Evolutionary conservation across 1,140 invertebrate genomes (phyloP).

Genomic region (Coenobita brevimanus): DNA sequence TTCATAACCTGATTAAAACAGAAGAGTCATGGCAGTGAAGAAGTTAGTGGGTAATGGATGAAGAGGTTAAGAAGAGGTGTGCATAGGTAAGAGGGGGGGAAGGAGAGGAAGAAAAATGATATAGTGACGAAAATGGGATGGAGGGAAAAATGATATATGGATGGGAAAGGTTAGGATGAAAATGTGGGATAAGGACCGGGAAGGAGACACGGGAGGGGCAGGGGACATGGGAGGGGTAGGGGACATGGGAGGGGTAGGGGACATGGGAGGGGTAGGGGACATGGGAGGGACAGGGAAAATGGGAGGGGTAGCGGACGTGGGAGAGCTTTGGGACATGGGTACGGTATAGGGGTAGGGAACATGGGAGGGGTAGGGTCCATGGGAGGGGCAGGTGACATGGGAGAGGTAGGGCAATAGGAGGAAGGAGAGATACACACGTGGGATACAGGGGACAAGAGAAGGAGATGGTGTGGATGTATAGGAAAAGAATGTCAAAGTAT

Average conservation of each 20-base stretch:
- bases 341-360: neutral
- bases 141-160: too few relatives aligned
- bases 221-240: neutral
- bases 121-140: too few relatives aligned
- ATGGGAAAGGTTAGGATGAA: neutral
- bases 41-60: too few relatives aligned
- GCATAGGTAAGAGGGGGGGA: too few relatives aligned
- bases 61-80: too few relatives aligned
- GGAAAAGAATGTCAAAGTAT: too few relatives aligned
- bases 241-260: neutral
- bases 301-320: neutral
- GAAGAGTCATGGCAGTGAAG: too few relatives aligned
- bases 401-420: neutral
- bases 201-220: neutral
- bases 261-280: neutral
- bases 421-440: too few relatives aligned
- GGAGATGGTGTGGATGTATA: too few relatives aligned
- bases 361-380: neutral
- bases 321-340: neutral
- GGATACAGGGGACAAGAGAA: too few relatives aligned
- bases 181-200: neutral
- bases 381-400: neutral
- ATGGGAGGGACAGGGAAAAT: neutral
- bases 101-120: too few relatives aligned
- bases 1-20: too few relatives aligned